Evolutionary conservation across 2,888 invertebrate species (phyloP).

Genomic region (Netelia virgata): DNA sequence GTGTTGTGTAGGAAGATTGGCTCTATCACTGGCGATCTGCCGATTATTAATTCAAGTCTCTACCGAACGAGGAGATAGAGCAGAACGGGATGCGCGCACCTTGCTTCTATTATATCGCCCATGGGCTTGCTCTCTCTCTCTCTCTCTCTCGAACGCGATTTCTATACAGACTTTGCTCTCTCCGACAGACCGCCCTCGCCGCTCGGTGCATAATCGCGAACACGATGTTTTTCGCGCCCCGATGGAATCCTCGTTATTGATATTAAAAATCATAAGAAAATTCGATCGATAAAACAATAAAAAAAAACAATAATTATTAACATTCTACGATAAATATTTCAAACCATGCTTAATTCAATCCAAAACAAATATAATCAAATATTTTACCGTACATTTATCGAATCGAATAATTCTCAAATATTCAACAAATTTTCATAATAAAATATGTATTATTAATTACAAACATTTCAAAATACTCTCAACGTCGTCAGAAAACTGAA

Average conservation of each 20-base stretch:
- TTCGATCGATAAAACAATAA: neutral
- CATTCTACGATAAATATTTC: too few relatives aligned
- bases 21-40: constrained; percentile 80
- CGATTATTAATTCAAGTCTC: constrained; percentile 83
- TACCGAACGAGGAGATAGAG: constrained; percentile 51
- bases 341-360: too few relatives aligned
- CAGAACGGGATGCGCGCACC: constrained; percentile 58
- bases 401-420: too few relatives aligned
- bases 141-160: neutral
- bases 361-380: too few relatives aligned
- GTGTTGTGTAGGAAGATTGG: constrained; percentile 40
- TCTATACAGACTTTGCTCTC: neutral
- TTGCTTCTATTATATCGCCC: constrained; percentile 71
- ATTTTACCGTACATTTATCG: too few relatives aligned
- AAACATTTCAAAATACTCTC: too few relatives aligned
- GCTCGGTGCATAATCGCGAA: constrained; percentile 34
- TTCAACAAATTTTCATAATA: too few relatives aligned
- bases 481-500: too few relatives aligned
- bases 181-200: constrained; percentile 28
- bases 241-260: neutral
- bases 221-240: neutral
- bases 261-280: neutral
- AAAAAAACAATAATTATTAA: neutral
- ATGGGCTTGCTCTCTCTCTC: constrained; percentile 35
- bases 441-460: too few relatives aligned